Percentiles rank a stretch among this genome's conserved stretches.
Conservation (phyloP, 1,140 invertebrate species). For the Zaprionus vittiger region DNA sequence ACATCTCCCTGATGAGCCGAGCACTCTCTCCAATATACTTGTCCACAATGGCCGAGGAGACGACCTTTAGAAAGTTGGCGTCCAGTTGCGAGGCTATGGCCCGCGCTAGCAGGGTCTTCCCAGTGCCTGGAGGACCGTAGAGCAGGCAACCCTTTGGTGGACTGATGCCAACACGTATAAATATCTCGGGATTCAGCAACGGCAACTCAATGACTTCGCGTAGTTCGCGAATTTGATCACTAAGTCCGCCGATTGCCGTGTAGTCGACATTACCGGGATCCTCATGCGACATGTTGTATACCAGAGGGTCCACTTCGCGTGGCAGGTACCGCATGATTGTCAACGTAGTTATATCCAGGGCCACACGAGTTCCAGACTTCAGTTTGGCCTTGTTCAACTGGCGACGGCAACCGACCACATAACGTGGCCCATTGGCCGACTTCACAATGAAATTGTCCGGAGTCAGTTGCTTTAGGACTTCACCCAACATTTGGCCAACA, state of each 20-base stretch:
- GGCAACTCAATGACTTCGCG: constrained; percentile 73
- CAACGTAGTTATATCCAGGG: constrained; percentile 64
- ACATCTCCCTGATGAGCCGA: constrained; percentile 98
- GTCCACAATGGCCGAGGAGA: constrained; percentile 95
- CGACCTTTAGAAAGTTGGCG: constrained; percentile 99
- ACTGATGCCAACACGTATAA: constrained; percentile 99
- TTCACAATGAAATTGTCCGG: constrained; percentile 93
- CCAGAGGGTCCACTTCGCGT: constrained; percentile 65
- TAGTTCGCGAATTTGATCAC: constrained; percentile 67
- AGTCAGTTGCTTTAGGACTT: constrained; percentile 98
- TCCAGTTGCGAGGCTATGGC: constrained; percentile 98
- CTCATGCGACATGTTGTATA: constrained; percentile 73
- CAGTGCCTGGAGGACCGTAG: constrained; percentile 99
- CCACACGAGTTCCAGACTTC: constrained; percentile 64
- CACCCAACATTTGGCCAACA: constrained; percentile 99
- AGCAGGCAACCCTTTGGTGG: constrained; percentile 99
- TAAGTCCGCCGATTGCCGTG: constrained; percentile 60
- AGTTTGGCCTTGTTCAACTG: constrained; percentile 59
- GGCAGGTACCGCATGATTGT: constrained; percentile 71
- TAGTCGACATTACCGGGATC: constrained; percentile 71
- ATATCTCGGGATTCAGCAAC: constrained; percentile 92
- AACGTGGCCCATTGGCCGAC: constrained; percentile 64
- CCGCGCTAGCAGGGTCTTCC: constrained; percentile 96
- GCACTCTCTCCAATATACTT: constrained; percentile 99
- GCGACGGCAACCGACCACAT: constrained; percentile 66